Evolutionary conservation across 2,888 invertebrate genomes (phyloP).

Genomic region (Drosophila neotestacea): DNA sequence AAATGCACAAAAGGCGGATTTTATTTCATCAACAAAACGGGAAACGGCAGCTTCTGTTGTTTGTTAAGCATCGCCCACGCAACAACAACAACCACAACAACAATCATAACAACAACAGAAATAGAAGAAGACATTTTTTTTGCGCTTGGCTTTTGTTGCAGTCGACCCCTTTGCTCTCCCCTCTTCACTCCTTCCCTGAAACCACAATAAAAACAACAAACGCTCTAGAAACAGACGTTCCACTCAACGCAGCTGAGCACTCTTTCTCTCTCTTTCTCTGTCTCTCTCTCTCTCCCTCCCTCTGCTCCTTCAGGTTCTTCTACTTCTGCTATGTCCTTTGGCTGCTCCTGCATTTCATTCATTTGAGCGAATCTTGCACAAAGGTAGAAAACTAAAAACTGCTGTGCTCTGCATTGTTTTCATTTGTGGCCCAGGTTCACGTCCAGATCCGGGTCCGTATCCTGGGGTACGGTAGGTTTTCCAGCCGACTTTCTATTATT

Average conservation of each 20-base stretch:
- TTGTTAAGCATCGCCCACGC: conserved; percentile 80
- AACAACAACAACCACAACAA: conserved; percentile 45
- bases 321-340: conserved; percentile 2
- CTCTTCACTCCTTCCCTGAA: conserved; percentile 14
- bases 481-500: conserved; percentile 38
- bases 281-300: conserved; percentile 5
- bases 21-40: conserved; percentile 81
- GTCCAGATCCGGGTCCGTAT: conserved; percentile 9
- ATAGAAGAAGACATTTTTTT: conserved; percentile 72
- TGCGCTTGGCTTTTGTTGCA: conserved; percentile 65
- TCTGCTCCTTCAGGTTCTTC: not conserved
- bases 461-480: conserved; percentile 18
- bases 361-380: conserved; percentile 61
- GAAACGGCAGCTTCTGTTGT: conserved; percentile 81
- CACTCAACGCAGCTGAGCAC: conserved; percentile 75
- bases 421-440: conserved; percentile 58
- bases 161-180: conserved; percentile 23
- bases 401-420: conserved; percentile 76
- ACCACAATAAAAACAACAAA: conserved; percentile 59
- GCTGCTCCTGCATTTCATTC: conserved; percentile 56
- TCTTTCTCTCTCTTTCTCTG: conserved; percentile 22
- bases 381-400: conserved; percentile 78
- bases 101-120: conserved; percentile 29
- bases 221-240: conserved; percentile 77
- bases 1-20: conserved; percentile 82